phyloP scores from a whole-genome alignment of 2,797 vertebrate species.

The Monodelphis domestica region DNA sequence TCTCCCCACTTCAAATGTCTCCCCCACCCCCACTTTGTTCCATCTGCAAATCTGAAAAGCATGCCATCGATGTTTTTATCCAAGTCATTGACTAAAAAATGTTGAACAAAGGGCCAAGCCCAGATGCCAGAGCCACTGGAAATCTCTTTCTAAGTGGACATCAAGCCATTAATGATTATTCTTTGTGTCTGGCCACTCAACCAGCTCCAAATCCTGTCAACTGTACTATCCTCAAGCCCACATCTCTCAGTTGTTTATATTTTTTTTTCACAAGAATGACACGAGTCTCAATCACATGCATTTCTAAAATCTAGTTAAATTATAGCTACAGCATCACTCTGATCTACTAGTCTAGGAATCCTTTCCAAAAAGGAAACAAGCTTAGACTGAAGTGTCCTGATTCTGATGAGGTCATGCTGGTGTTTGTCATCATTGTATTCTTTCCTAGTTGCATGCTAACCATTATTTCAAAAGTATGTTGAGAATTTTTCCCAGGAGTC shows the following conservation, averaged over 20 bases:
- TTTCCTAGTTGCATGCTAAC: neutral
- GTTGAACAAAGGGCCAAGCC: neutral
- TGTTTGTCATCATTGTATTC: neutral
- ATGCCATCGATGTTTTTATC: neutral
- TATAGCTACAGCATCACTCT: neutral
- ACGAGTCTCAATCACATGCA: neutral
- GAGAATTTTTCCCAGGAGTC: neutral
- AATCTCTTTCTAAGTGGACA: neutral
- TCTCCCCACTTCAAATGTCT: neutral
- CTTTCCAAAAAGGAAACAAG: neutral
- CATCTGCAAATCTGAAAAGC: neutral
- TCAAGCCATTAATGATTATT: neutral
- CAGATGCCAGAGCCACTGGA: neutral
- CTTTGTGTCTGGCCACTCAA: neutral
- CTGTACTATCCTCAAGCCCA: neutral
- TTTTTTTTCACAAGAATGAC: neutral
- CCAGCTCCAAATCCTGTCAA: neutral
- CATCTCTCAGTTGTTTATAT: neutral
- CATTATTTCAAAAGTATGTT: neutral
- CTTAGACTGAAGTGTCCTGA: neutral
- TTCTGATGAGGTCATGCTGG: neutral
- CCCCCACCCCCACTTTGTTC: neutral
- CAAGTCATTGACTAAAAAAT: neutral
- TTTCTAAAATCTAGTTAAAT: neutral
- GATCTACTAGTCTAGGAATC: neutral